Evolutionary conservation across 2,888 invertebrate species (phyloP), one percentile per base, ranked within the genome.

Genomic region (Rhagonycha lutea): DNA sequence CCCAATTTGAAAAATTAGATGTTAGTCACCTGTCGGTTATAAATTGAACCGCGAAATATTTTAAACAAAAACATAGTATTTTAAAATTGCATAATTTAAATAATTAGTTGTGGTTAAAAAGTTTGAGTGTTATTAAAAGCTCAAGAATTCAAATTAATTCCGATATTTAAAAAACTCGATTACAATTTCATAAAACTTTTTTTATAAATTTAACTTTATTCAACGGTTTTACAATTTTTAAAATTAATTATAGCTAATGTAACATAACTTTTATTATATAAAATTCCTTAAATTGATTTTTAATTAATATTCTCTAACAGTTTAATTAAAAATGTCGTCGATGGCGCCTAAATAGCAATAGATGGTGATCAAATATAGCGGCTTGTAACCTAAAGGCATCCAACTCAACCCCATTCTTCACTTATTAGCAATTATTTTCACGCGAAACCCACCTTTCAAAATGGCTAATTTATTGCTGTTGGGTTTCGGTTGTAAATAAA

Each of bases 401-500:
- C 60, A 14, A 26, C 72, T 24, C 61, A 28, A 61, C 70, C 29
- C 70, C 18, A 28, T 26, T 23, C 69, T 26, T 23, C 69, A 72
- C 68, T 75, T 75, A 76, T 76, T 76, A 76, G 72, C 75, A 76
- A 76, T 72, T 69, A 72, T 72, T 72, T 72, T 72, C 75, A 67
- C 69, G 72, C 72, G 68, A 72, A 69, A 68, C 67, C 47, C 65
- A 76, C 76, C 76, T 32, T 70, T 70, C 70, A 73, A 70, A 76
- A 72, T 75, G 63, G 62, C 32, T 75, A 68, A 75, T 75, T 75
- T 75, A 75, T 75, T 72, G 26, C 69, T 29, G 69, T 67, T 74
- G 61, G 67, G 65, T 14, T 65, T 26, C 63, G 18, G n/a, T 24
- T 65, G 23, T 65, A 65, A 24, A 47, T 47, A 47, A 47, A 47